phyloP scores from a whole-genome alignment of 2,797 vertebrate genomes.

The Pseudochirops corinnae region DNA sequence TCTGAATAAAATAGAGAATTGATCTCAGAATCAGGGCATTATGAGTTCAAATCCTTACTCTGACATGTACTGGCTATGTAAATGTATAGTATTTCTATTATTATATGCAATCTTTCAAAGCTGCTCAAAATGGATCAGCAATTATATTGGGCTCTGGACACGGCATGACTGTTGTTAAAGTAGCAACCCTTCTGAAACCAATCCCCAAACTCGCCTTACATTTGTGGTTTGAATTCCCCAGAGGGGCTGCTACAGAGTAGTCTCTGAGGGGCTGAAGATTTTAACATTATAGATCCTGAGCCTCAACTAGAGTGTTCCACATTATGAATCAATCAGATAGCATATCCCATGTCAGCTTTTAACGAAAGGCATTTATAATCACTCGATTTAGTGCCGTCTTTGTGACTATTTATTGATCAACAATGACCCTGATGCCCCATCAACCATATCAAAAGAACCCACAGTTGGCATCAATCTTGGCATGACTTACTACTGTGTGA shows the following conservation, averaged over 20 bases:
- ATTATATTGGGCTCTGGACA: not conserved
- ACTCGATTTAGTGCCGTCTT: not conserved
- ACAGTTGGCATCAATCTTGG: not conserved
- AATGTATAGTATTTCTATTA: not conserved
- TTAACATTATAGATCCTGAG: not conserved
- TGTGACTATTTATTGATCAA: not conserved
- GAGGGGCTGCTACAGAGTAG: not conserved
- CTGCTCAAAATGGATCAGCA: not conserved
- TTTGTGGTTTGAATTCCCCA: not conserved
- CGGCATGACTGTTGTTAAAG: not conserved
- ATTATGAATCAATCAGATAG: not conserved
- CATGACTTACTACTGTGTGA: not conserved
- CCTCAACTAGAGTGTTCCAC: not conserved
- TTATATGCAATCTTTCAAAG: not conserved
- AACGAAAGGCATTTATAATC: not conserved
- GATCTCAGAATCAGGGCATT: not conserved
- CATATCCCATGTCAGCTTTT: not conserved
- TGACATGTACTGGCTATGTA: not conserved
- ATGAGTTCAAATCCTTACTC: not conserved
- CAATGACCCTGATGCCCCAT: not conserved
- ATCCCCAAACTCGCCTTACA: not conserved
- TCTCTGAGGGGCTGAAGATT: not conserved
- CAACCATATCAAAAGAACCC: not conserved
- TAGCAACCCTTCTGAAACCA: not conserved
- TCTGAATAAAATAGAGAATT: not conserved